Base-by-base conservation (phyloP, 2,113 vertebrate genomes). In the Romanogobio albipinnatus region DNA sequence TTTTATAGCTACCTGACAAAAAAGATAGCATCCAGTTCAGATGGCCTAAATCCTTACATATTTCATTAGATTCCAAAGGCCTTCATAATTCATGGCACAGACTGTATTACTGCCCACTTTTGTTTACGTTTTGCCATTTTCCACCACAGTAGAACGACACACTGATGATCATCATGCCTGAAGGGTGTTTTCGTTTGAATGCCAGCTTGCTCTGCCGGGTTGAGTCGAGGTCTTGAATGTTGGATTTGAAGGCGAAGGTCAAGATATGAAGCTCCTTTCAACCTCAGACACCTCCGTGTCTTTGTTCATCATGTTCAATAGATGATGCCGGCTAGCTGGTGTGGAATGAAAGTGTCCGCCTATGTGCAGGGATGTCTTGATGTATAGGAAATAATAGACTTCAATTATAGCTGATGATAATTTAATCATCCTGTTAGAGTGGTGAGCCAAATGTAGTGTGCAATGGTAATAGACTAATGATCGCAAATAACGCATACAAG, bases 211-310 rank as follows among this genome's bases (percentile, higher is more conserved):
- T 86, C 45, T 68, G 86, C 33, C 33, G 26, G 24, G 84, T 86
- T 36, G 89, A 85, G 81, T 64, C 61, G 45, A 70, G 45, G 29
- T 47, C 85, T 89, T 71, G 82, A 81, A 89, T 84, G 70, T 86
- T 91, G 82, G 83, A 89, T 91, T 47, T 75, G 76, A 62, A 81
- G 73, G 56, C 84, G 89, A 91, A 88, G 88, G 89, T 91, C 86
- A 91, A 88, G 90, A 89, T 89, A 88, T 87, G 87, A 89, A 90
- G 84, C 49, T 87, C 82, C 81, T 83, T 76, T 39, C 73, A 75
- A 33, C 85, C 85, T 62, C 76, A 86, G 59, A 86, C 87, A 81
- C 84, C 70, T 73, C 76, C 4, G 5, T 59, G 79, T 81, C 87
- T 86, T 84, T 84, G 82, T 82, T 84, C 53, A 73, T 85, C 36